Base-by-base conservation (phyloP, 1,140 invertebrate genomes). In the Tribolium madens region DNA sequence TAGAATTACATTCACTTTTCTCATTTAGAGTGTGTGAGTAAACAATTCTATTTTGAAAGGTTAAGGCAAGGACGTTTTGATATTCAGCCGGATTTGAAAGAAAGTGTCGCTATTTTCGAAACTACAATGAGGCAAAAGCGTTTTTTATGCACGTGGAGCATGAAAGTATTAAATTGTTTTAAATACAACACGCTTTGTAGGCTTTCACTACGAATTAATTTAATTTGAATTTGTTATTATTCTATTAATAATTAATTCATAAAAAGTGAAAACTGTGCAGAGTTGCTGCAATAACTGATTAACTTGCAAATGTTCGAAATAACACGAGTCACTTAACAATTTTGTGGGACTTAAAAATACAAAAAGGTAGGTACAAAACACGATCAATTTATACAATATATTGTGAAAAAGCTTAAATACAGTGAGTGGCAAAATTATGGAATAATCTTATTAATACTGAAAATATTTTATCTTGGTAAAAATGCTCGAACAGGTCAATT, bases 11-110 rank as follows among this genome's bases (percentile, higher is more conserved):
- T 52, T 42, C 64, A 31, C 33, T 15, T 69, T 33, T 31, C 4
- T 31, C n/a, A 42, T 36, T 17, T 17, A 14, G 64, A 6, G 12
- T 31, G 21, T 69, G 12, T 14, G 14, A 69, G 14, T 33, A 42
- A 42, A 33, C 13, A 69, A 31, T 69, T 10, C 33, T 4, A 3
- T 72, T 47, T 72, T 72, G 33, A 13, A 42, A 42, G 36, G 36
- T 42, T 42, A 42, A 42, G 36, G 36, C 36, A 42, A 42, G 36
- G 36, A 42, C 36, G 36, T 2, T 42, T 42, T 42, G 21, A 0
- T n/a, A 7, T 42, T 42, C 21, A 26, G 21, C 21, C 21, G 21
- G 2, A 42, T 42, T 42, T 10, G 21, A 42, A 42, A 10, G 36
- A 42, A 42, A 42, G 36, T 42, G n/a, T 2, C 9, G 7, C 7